phyloP scores from a whole-genome alignment of 1,140 invertebrate genomes.

The Hylyphantes graminicola region DNA sequence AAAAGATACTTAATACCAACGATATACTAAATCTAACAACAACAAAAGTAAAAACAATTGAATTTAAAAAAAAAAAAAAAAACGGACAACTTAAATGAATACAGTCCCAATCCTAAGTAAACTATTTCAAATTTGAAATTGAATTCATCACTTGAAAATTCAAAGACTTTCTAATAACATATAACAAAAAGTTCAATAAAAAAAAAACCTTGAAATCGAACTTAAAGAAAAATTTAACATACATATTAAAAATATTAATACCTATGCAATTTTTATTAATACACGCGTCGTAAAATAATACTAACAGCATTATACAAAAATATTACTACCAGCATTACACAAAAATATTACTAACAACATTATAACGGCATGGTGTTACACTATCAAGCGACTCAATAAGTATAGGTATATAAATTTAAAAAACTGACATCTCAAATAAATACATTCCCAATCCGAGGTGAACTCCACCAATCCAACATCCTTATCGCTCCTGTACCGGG shows the following conservation, averaged over 20 bases:
- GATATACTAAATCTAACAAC: neutral
- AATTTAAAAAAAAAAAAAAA: too few relatives aligned
- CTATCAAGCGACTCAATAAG: neutral
- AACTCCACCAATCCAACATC: constrained; percentile 10
- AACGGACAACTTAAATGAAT: neutral
- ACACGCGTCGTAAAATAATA: neutral
- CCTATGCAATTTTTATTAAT: too few relatives aligned
- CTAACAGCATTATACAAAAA: too few relatives aligned
- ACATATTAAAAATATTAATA: too few relatives aligned
- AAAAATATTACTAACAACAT: neutral
- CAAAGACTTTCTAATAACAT: too few relatives aligned
- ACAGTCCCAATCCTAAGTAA: neutral
- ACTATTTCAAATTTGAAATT: neutral
- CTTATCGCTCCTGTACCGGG: constrained; percentile 3
- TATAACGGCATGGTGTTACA: neutral
- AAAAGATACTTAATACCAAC: neutral
- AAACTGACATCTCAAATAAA: neutral
- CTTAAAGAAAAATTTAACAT: too few relatives aligned
- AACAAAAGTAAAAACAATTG: too few relatives aligned
- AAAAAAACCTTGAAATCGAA: too few relatives aligned
- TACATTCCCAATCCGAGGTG: neutral
- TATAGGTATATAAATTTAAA: too few relatives aligned
- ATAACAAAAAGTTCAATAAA: too few relatives aligned
- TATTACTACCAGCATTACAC: neutral
- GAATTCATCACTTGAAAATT: too few relatives aligned